Percentiles rank a stretch among this genome's conserved stretches.
Conservation (phyloP, 2,888 invertebrate genomes). For the Raillietiella orientalis region DNA sequence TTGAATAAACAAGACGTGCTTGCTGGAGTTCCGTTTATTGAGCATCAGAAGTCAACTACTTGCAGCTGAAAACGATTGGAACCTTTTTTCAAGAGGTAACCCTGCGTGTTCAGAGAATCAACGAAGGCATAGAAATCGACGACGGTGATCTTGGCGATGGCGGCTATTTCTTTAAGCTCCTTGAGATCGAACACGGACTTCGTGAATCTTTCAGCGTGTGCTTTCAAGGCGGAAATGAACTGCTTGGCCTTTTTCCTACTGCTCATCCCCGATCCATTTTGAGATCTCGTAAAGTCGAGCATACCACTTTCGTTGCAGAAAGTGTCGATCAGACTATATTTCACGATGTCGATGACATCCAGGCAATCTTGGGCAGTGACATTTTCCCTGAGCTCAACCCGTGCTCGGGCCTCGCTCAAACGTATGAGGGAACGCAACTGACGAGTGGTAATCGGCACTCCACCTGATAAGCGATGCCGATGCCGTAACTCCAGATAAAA, state of each 20-base stretch:
- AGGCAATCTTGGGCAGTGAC: constrained; percentile 44
- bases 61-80: constrained; percentile 31
- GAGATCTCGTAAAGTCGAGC: constrained; percentile 23
- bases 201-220: constrained; percentile 24
- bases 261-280: constrained; percentile 37
- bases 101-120: constrained; percentile 46
- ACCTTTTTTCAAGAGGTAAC: constrained; percentile 49
- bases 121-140: constrained; percentile 33
- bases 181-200: constrained; percentile 36
- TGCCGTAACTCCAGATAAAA: constrained; percentile 48
- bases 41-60: too few relatives aligned
- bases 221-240: constrained; percentile 31
- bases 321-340: constrained; percentile 39
- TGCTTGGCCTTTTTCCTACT: constrained; percentile 33
- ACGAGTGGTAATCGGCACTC: constrained; percentile 51
- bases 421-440: constrained; percentile 65
- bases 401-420: constrained; percentile 34
- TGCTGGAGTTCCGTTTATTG: too few relatives aligned
- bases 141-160: constrained; percentile 24
- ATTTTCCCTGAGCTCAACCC: constrained; percentile 45
- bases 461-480: constrained; percentile 19
- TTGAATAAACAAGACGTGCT: too few relatives aligned
- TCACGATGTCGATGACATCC: constrained; percentile 55
- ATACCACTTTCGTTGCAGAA: constrained; percentile 34
- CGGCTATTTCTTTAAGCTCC: constrained; percentile 39